These are phyloP conservation scores for Megathymus violae DNA, from an alignment of 1,140 invertebrate species.

Conservation along the genomic window DNA sequence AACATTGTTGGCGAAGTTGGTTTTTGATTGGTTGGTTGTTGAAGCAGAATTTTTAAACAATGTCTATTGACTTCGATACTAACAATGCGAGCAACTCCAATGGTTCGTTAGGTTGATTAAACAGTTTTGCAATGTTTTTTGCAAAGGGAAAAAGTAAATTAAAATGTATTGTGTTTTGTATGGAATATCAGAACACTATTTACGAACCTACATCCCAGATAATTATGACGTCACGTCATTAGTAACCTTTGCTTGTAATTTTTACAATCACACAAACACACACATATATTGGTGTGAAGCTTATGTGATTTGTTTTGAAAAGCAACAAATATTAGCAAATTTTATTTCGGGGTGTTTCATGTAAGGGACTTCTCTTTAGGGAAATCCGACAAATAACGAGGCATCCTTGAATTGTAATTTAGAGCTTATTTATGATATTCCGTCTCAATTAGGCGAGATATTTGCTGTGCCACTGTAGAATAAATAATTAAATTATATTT, in stretches of 20 bases:
- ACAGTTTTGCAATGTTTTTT: neutral
- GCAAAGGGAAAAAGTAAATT: no score
- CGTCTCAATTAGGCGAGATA: neutral
- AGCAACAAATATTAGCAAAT: neutral
- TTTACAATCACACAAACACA: no score
- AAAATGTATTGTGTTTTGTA: no score
- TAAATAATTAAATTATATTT: neutral
- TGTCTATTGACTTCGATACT: constrained; percentile 1
- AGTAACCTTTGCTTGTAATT: no score
- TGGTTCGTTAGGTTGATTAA: neutral
- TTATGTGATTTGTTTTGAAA: no score
- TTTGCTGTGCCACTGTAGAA: neutral
- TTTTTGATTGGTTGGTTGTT: no score
- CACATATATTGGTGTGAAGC: no score
- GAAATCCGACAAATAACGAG: neutral
- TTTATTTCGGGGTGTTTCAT: neutral
- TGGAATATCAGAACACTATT: no score
- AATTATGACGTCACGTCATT: no score
- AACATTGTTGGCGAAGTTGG: no score
- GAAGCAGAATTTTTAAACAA: neutral
- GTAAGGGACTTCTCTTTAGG: neutral
- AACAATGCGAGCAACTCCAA: neutral
- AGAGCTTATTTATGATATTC: neutral
- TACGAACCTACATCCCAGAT: no score
- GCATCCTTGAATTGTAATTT: neutral